Percentiles rank a stretch among this genome's conserved stretches.
These are phyloP conservation scores for Acridotheres tristis DNA, from an alignment of 2,797 vertebrate genomes.

Conservation along the genomic window DNA sequence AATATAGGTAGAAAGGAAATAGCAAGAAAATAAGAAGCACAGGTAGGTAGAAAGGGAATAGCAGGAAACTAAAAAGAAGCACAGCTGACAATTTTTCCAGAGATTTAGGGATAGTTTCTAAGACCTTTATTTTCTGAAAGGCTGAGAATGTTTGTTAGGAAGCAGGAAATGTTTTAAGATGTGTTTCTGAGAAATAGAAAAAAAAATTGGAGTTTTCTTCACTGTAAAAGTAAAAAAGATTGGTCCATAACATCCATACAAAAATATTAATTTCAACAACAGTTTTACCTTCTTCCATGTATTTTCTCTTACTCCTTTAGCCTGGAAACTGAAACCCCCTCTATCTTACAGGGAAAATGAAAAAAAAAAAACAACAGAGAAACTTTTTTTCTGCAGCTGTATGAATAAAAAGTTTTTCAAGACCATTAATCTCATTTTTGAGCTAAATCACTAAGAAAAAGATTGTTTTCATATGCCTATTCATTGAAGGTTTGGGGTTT, in stretches of 20 bases:
- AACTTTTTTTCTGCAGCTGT: background rate
- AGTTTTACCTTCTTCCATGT: too few species aligned
- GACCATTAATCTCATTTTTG: background rate
- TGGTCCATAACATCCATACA: background rate
- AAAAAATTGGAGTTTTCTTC: background rate
- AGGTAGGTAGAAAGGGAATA: background rate
- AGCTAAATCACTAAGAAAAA: background rate
- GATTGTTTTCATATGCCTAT: accelerated
- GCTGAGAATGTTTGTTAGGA: background rate
- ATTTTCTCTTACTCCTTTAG: background rate
- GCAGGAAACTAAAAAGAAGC: background rate
- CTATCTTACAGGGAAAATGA: accelerated
- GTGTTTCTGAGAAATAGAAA: background rate
- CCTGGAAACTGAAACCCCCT: background rate
- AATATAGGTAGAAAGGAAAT: too few species aligned
- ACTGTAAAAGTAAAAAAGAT: background rate
- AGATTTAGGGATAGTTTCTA: background rate
- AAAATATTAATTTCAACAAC: background rate
- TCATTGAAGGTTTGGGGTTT: accelerated
- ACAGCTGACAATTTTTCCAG: background rate
- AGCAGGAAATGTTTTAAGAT: background rate
- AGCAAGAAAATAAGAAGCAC: too few species aligned
- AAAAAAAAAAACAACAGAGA: background rate
- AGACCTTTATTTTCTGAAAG: background rate
- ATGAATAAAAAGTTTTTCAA: background rate